Conservation (phyloP, 2,888 invertebrate species). For the Ichneumoninae sp. region DNA sequence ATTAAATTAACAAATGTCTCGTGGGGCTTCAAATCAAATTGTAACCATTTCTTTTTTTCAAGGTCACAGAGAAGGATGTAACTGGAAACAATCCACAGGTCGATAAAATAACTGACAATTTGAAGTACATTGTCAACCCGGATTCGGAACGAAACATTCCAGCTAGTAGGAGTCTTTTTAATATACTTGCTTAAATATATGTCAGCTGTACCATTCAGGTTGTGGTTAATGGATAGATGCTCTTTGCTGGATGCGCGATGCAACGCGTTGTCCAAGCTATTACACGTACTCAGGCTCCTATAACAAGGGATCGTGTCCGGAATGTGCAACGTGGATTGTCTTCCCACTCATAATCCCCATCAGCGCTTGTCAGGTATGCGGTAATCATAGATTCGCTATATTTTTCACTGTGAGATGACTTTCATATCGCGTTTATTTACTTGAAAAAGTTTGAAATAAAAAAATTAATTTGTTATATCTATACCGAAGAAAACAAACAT, state of each 20-base stretch:
- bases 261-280: conserved; percentile 72
- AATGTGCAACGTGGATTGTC: conserved; percentile 77
- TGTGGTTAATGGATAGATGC: conserved; percentile 69
- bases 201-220: background rate
- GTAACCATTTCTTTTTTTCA: conserved; percentile 8
- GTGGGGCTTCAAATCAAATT: background rate
- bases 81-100: conserved; percentile 66
- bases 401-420: conserved; percentile 1
- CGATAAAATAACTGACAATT: conserved; percentile 75
- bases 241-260: conserved; percentile 76
- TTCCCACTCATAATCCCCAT: conserved; percentile 75
- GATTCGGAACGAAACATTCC: conserved; percentile 69
- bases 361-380: conserved; percentile 72
- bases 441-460: background rate
- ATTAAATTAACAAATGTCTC: background rate
- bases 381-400: background rate
- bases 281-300: conserved; percentile 77
- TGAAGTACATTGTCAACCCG: conserved; percentile 69
- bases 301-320: conserved; percentile 64
- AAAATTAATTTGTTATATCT: background rate
- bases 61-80: conserved; percentile 69
- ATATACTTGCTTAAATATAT: background rate
- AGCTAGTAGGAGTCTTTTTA: conserved; percentile 71
- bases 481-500: no score
- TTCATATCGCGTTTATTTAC: conserved; percentile 1